Conservation (phyloP, 2,888 invertebrate species). For the Eilema depressum region DNA sequence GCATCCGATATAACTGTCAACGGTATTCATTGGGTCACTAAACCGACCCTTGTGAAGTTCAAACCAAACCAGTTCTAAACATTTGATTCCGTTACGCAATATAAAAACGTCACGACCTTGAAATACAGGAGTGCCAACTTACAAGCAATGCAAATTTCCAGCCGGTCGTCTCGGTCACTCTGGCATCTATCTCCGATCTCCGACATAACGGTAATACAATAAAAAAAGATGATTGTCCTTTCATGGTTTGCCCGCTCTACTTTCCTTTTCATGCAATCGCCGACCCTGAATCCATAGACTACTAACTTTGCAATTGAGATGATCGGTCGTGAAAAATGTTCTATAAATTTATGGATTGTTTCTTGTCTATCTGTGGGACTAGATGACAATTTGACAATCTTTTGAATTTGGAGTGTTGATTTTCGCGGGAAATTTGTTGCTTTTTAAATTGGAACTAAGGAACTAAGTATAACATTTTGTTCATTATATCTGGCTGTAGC, state of each 20-base stretch:
- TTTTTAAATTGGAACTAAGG: too few relatives aligned
- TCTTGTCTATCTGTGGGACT: neutral
- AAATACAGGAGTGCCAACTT: conserved; percentile 32
- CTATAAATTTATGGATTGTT: neutral
- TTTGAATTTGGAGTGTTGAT: neutral
- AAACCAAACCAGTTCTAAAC: conserved; percentile 35
- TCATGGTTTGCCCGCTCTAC: conserved; percentile 44
- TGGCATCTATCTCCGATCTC: conserved; percentile 22
- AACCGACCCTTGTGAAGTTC: conserved; percentile 23
- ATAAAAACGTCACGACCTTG: conserved; percentile 47
- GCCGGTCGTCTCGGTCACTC: conserved; percentile 32
- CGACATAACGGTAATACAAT: conserved; percentile 48
- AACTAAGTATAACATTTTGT: too few relatives aligned
- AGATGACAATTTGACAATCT: neutral
- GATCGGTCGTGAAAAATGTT: neutral
- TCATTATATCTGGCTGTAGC: too few relatives aligned
- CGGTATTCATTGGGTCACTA: conserved; percentile 27
- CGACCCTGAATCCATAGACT: conserved; percentile 8
- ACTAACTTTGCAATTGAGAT: neutral
- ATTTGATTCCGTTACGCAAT: conserved; percentile 41
- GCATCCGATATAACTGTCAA: conserved; percentile 20
- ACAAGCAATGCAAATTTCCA: conserved; percentile 40
- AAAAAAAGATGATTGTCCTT: conserved; percentile 61
- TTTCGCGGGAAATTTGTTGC: neutral
- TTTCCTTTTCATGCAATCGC: conserved; percentile 54